These are phyloP conservation scores for Stenodema calcarata DNA, from an alignment of 2,888 invertebrate species.

Conservation along the genomic window DNA sequence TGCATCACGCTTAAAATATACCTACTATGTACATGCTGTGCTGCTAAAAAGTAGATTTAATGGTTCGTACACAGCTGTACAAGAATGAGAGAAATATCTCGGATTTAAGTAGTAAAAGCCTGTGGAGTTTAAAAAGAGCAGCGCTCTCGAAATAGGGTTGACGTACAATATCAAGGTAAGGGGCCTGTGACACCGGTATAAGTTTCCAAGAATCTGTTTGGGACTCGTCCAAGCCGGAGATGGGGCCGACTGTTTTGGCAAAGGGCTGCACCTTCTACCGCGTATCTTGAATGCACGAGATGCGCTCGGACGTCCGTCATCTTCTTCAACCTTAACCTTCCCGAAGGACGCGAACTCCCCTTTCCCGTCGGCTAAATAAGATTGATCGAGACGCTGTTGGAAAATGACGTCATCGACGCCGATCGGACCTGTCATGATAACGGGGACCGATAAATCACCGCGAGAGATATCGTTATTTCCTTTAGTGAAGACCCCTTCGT, in stretches of 20 bases:
- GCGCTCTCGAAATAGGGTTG: slow-evolving; percentile 25
- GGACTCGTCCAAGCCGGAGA: neutral
- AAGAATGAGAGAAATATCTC: neutral
- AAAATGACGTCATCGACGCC: neutral
- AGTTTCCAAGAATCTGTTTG: slow-evolving; percentile 13
- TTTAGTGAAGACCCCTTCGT: neutral
- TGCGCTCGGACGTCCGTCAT: neutral
- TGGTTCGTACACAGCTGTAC: neutral
- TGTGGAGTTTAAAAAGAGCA: neutral
- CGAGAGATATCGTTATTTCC: neutral
- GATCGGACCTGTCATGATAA: slow-evolving; percentile 6
- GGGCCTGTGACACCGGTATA: neutral
- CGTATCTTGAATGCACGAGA: neutral
- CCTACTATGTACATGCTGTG: neutral
- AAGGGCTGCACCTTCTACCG: neutral
- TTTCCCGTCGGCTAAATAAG: neutral
- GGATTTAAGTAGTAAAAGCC: neutral
- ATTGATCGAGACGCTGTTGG: neutral
- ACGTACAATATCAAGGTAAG: slow-evolving; percentile 37
- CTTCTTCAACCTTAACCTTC: slow-evolving; percentile 12
- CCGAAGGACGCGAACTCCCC: neutral
- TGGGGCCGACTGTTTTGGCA: slow-evolving; percentile 7
- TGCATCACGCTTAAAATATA: neutral
- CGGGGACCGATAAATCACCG: neutral
- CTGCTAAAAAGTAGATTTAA: neutral